Base-by-base conservation (phyloP, 2,888 invertebrate species). In the Amiota minor region DNA sequence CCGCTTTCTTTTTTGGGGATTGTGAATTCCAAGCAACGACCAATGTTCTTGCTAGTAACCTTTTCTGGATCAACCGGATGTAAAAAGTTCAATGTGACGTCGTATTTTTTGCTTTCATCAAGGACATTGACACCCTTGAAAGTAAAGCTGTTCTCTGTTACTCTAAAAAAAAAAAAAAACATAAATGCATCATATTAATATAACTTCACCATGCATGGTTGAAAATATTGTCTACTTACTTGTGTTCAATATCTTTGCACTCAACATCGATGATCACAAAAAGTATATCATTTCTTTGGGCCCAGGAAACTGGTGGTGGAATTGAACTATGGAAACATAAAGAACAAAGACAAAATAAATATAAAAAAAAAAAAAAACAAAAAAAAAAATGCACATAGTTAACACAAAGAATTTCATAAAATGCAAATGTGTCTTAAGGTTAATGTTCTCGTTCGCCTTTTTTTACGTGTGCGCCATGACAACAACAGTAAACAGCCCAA, bases 291-390 rank as follows among this genome's bases (percentile, higher is more conserved):
- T 93, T 93, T 86, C 97, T 93, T 90, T 98, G 98, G 73, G 98
- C 98, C 98, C 98, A 98, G 90, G 95, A 92, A 82, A 98, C 95
- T 78, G 95, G 93, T 77, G 98, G 97, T 86, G 95, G 95, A 83
- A 89, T 83, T 73, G 85, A 76, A 73, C 88, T 89, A 79, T 68
- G 79, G 77, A 35, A 70, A 18, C 12, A 11, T 12, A 56, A 23
- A 20, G 23, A 35, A 35, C 35, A 35, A 35, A 35, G 35, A 35
- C 35, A 35, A 35, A 35, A 35, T 35, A 8, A 35, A 35, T 35
- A 35, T 68, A 45, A 55, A 35, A 64, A 16, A 69, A 55, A 53
- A 56, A 16, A 56, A 71, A 45, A 55, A 35, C 59, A 16, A 69
- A 55, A 53, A 56, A 16, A 56, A 2, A n/a, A 16, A 20, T 70